These are phyloP conservation scores for Halictus ligatus DNA, from an alignment of 2,888 invertebrate genomes.

Conservation along the genomic window DNA sequence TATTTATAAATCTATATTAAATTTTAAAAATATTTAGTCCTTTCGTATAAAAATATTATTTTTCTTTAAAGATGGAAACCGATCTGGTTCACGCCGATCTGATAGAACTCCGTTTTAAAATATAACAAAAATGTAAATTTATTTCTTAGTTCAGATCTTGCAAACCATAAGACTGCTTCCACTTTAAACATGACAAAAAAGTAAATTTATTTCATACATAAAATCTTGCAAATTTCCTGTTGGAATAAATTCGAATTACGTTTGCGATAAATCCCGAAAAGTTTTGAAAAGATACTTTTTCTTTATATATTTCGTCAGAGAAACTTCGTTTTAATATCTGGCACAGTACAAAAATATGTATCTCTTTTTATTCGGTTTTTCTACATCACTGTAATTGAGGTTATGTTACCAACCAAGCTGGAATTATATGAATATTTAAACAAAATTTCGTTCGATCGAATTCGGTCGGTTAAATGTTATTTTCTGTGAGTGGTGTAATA, in stretches of 20 bases:
- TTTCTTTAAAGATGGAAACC: no score
- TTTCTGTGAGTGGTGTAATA: not conserved
- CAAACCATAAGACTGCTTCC: no score
- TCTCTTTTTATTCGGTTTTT: not conserved
- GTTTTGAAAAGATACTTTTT: not conserved
- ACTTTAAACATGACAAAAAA: no score
- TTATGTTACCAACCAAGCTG: not conserved
- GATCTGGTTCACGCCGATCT: no score
- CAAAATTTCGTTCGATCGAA: not conserved
- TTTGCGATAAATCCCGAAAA: no score
- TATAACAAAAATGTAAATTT: no score
- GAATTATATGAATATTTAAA: not conserved
- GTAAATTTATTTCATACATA: not conserved
- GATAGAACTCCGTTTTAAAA: no score
- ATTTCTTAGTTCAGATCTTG: not conserved
- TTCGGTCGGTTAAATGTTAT: not conserved
- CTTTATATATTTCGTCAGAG: not conserved
- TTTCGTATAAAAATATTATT: no score
- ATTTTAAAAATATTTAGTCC: no score
- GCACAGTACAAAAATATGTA: not conserved
- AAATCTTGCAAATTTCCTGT: no score
- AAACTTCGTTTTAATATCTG: not conserved
- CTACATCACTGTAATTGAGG: not conserved
- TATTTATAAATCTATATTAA: no score
- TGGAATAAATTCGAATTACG: no score